Evolutionary conservation across 2,888 invertebrate genomes (phyloP).

Genomic region (Reticulitermes lucifugus): DNA sequence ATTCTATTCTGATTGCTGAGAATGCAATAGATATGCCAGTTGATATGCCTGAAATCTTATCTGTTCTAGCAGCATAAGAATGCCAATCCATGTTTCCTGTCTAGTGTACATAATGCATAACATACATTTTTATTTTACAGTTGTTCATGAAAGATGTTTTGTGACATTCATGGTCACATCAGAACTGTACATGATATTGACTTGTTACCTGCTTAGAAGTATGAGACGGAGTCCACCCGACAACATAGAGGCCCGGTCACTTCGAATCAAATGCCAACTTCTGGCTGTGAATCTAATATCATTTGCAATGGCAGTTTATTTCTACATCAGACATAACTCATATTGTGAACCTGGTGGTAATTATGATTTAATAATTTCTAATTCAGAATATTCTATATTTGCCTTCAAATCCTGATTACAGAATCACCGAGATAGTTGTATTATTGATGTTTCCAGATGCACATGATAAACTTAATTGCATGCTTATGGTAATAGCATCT

Average conservation of each 20-base stretch:
- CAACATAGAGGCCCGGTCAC: slow-evolving; percentile 74
- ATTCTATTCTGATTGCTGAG: no score
- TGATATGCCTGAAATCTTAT: slow-evolving; percentile 38
- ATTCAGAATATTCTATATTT: no score
- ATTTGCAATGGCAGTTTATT: slow-evolving; percentile 85
- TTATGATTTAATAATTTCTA: slow-evolving; percentile 55
- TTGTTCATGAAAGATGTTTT: slow-evolving; percentile 88
- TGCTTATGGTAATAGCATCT: no score
- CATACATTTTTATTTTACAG: slow-evolving; percentile 67
- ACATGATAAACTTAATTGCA: no score
- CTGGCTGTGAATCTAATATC: slow-evolving; percentile 79
- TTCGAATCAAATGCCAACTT: slow-evolving; percentile 81
- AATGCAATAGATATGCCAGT: no score
- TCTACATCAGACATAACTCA: slow-evolving; percentile 90
- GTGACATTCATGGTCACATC: slow-evolving; percentile 88
- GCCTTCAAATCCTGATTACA: no score
- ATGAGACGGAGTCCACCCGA: slow-evolving; percentile 72
- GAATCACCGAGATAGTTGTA: no score
- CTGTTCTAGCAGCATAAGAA: no score
- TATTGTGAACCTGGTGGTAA: slow-evolving; percentile 94
- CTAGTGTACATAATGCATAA: not conserved
- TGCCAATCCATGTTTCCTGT: no score
- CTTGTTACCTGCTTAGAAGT: slow-evolving; percentile 77
- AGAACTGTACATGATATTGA: slow-evolving; percentile 87
- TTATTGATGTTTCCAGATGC: no score